Base-by-base conservation (phyloP, 1,140 invertebrate species). In the Drosophila ambigua region DNA sequence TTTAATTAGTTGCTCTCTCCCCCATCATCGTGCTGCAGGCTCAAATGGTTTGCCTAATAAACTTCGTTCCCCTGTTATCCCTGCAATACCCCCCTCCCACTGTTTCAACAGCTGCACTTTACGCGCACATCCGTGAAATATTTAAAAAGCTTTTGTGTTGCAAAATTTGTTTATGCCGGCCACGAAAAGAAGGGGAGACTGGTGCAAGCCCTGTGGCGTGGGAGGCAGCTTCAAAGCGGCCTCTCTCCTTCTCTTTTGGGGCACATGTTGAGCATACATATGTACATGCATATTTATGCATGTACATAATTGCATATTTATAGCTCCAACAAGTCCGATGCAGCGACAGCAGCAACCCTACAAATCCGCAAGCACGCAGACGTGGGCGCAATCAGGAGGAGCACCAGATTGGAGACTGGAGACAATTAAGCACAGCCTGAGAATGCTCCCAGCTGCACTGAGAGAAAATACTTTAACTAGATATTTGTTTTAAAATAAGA, bases 231-330 rank as follows among this genome's bases (percentile, higher is more conserved):
- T 58, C 77, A 66, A 78, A 77, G 67, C 60, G 65, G 57, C 41
- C 23, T 58, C 59, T 65, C 59, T 31, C 28, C 2, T 13, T 13
- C 35, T 13, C 35, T 13, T 39, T 39, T 4, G 11, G 11, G 35
- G 64, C 59, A 45, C 52, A 75, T 72, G 60, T 80, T 53, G 65
- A 69, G 75, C 71, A 84, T 80, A 83, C 35, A 39, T 39, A 13
- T 4, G 11, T 39, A 20, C 31, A 35, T 35, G 9, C 31, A 35
- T 11, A 35, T 9, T 0, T 2, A 65, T 84, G 76, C 77, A 55
- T 41, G 77, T 53, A 77, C 66, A 84, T 85, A 85, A 84, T 84
- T 85, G 81, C 81, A 84, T 84, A 84, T 84, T 84, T 84, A 84
- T 84, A 85, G 77, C 77, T 85, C 77, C 76, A 74, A 61, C 49